phyloP scores from a whole-genome alignment of 2,888 invertebrate genomes.

The Heliothis peltigera region DNA sequence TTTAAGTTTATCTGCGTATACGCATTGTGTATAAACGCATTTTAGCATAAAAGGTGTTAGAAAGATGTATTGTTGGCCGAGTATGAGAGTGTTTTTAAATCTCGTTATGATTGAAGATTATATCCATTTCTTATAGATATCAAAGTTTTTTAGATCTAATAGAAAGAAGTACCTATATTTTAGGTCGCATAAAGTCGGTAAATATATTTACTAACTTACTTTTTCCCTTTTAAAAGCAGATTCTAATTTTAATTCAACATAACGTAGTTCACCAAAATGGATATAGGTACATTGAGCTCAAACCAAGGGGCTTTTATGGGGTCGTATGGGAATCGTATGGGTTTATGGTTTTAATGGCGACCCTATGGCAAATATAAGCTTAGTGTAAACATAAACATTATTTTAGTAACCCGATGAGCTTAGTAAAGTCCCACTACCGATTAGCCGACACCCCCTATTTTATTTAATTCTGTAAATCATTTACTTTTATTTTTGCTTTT shows the following conservation, averaged over 20 bases:
- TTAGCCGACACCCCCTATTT: slow-evolving; percentile 75
- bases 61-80: slow-evolving; percentile 12
- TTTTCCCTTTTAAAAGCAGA: background rate
- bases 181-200: too few relatives aligned
- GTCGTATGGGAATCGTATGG: slow-evolving; percentile 68
- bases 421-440: slow-evolving; percentile 82
- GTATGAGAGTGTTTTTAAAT: background rate
- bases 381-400: slow-evolving; percentile 87
- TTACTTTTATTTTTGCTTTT: slow-evolving; percentile 1
- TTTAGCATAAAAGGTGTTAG: slow-evolving; percentile 42
- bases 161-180: too few relatives aligned
- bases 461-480: slow-evolving; percentile 37
- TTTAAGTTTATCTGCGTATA: slow-evolving; percentile 55
- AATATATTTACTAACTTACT: too few relatives aligned
- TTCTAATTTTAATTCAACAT: slow-evolving; percentile 49
- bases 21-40: slow-evolving; percentile 54
- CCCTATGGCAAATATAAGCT: slow-evolving; percentile 77
- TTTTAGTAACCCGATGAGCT: slow-evolving; percentile 89
- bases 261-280: slow-evolving; percentile 51
- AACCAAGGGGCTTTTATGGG: slow-evolving; percentile 50
- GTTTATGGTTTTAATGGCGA: slow-evolving; percentile 74
- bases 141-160: too few relatives aligned
- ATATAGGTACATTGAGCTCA: slow-evolving; percentile 45
- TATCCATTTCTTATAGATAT: background rate
- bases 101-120: background rate